Evolutionary conservation across 2,797 vertebrate species (phyloP).

Genomic region (Aerospiza tachiro): DNA sequence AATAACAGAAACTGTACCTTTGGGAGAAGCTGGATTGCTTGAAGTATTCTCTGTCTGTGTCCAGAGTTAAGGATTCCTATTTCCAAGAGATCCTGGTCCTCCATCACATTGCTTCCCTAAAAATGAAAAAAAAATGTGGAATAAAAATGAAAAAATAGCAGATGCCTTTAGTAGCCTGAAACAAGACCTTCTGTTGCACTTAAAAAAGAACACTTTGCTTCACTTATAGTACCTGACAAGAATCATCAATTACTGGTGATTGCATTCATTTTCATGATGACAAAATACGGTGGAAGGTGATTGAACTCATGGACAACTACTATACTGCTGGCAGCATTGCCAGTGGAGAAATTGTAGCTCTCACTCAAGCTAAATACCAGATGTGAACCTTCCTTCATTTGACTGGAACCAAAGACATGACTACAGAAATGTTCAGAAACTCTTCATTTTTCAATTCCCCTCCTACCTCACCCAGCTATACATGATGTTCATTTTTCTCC

Average conservation of each 20-base stretch:
- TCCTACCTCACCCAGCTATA: background rate
- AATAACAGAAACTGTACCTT: conserved; percentile 77
- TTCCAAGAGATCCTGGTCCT: conserved; percentile 97
- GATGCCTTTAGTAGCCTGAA: background rate
- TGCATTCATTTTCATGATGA: background rate
- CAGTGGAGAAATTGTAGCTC: background rate
- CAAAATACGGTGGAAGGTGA: background rate
- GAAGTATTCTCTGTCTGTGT: conserved; percentile 95
- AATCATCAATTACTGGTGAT: background rate
- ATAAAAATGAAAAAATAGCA: background rate
- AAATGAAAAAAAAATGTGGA: conserved; percentile 34
- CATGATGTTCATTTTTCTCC: background rate
- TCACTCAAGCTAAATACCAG: background rate
- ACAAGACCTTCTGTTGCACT: background rate
- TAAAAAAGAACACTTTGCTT: background rate
- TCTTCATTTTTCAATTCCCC: background rate
- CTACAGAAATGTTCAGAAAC: background rate
- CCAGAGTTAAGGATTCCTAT: conserved; percentile 97
- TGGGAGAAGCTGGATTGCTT: conserved; percentile 96
- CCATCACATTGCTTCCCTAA: conserved; percentile 98
- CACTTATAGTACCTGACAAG: background rate
- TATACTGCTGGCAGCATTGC: background rate
- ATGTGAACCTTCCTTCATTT: background rate
- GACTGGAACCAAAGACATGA: background rate
- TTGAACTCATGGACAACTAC: background rate